Evolutionary conservation across 2,888 invertebrate genomes (phyloP).

Genomic region (Nebria brevicollis): DNA sequence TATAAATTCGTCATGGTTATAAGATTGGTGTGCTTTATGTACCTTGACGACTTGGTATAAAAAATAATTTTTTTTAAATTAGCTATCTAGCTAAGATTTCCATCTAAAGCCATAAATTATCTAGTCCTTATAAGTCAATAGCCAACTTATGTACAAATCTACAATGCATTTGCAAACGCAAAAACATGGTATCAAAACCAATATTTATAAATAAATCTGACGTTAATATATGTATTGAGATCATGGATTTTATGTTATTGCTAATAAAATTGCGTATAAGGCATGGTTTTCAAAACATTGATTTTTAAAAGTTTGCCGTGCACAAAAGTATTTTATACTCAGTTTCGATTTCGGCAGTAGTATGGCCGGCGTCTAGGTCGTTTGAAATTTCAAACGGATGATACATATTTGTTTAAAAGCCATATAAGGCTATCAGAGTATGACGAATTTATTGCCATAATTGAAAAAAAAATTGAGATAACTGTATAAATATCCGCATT

Average conservation of each 20-base stretch:
- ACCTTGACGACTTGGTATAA: not conserved
- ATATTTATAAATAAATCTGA: not conserved
- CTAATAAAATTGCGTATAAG: not conserved
- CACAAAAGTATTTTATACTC: too few species aligned
- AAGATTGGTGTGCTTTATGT: constrained; percentile 1
- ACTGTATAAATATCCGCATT: not conserved
- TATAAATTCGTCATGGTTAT: constrained; percentile 1
- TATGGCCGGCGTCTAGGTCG: not conserved
- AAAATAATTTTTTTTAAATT: not conserved
- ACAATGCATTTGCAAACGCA: not conserved
- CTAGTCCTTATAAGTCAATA: not conserved
- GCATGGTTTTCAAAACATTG: not conserved
- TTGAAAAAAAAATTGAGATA: not conserved
- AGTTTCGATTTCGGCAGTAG: not conserved
- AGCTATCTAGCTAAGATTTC: not conserved
- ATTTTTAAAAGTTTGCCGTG: not conserved
- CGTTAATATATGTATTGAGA: not conserved
- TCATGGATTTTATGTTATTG: not conserved
- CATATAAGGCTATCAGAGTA: not conserved
- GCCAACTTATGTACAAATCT: not conserved
- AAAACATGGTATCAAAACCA: not conserved
- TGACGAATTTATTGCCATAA: not conserved
- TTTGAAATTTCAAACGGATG: not conserved
- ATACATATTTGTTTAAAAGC: not conserved
- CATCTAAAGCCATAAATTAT: too few species aligned